Conservation (phyloP, 1,140 invertebrate species). For the Musca domestica region DNA sequence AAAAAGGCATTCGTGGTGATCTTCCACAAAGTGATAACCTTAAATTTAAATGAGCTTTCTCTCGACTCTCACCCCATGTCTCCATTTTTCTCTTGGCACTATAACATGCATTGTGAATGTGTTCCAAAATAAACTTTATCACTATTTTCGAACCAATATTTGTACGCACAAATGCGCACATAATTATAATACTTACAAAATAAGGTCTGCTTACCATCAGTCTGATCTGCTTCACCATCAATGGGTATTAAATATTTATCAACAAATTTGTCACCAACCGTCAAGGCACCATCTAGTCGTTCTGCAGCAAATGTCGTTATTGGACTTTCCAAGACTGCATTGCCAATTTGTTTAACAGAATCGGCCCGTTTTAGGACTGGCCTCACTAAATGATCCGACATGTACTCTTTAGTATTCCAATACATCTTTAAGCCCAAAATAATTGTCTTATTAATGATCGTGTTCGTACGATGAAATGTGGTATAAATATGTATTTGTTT, state of each 20-base stretch:
- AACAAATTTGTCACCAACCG: constrained; percentile 74
- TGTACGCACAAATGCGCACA: too few species aligned
- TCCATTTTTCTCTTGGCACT: too few species aligned
- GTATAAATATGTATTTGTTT: not conserved
- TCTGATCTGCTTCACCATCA: constrained; percentile 60
- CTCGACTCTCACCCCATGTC: too few species aligned
- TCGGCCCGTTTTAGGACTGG: constrained; percentile 72
- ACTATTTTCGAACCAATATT: too few species aligned
- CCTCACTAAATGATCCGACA: constrained; percentile 64
- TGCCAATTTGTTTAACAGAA: constrained; percentile 72
- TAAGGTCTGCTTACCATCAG: constrained; percentile 55
- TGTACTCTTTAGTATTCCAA: constrained; percentile 71
- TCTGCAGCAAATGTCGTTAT: constrained; percentile 69
- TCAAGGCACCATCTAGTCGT: constrained; percentile 68
- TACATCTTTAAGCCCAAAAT: constrained; percentile 63
- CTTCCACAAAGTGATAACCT: too few species aligned
- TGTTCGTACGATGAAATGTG: not conserved
- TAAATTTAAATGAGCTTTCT: too few species aligned
- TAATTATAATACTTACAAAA: too few species aligned
- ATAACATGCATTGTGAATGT: too few species aligned
- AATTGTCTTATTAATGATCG: constrained; percentile 29
- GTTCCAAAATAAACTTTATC: too few species aligned
- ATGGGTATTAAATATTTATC: constrained; percentile 72
- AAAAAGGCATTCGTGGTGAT: too few species aligned
- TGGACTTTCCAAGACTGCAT: constrained; percentile 63